Conservation (phyloP, 1,140 invertebrate genomes). For the Hycleus cichorii region DNA sequence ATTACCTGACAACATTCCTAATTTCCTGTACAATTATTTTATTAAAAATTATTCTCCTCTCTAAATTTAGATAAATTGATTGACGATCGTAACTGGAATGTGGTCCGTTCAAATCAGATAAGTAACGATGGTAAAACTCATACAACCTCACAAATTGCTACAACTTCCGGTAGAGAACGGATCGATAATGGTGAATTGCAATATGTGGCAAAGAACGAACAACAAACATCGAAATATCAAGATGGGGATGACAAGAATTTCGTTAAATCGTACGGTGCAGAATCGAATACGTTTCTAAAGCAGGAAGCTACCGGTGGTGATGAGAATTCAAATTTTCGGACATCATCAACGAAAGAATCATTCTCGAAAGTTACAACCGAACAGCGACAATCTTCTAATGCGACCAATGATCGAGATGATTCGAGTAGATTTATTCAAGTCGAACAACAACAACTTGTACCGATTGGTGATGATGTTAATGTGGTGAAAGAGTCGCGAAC, state of each 20-base stretch:
- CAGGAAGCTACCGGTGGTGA: constrained; percentile 51
- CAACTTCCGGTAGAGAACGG: constrained; percentile 40
- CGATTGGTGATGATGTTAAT: constrained; percentile 38
- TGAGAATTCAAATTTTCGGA: constrained; percentile 44
- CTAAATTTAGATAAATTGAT: constrained; percentile 1
- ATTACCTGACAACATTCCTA: no score
- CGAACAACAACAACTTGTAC: not conserved
- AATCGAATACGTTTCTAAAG: constrained; percentile 49
- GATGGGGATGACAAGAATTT: constrained; percentile 57
- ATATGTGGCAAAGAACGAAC: constrained; percentile 52
- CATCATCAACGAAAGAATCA: constrained; percentile 43
- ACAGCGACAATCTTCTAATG: no score
- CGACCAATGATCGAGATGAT: no score
- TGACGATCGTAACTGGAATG: constrained; percentile 43
- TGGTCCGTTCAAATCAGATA: constrained; percentile 40
- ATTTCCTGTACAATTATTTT: no score
- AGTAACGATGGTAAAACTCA: constrained; percentile 44
- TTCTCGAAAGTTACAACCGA: constrained; percentile 14
- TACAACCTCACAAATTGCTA: constrained; percentile 32
- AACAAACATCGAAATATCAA: constrained; percentile 48
- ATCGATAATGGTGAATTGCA: constrained; percentile 52
- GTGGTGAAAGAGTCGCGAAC: constrained; percentile 46
- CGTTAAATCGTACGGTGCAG: constrained; percentile 48
- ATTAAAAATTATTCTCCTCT: no score
- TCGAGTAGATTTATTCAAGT: constrained; percentile 28